These are phyloP conservation scores for Coelopa pilipes DNA, from an alignment of 2,888 invertebrate genomes.

Conservation along the genomic window DNA sequence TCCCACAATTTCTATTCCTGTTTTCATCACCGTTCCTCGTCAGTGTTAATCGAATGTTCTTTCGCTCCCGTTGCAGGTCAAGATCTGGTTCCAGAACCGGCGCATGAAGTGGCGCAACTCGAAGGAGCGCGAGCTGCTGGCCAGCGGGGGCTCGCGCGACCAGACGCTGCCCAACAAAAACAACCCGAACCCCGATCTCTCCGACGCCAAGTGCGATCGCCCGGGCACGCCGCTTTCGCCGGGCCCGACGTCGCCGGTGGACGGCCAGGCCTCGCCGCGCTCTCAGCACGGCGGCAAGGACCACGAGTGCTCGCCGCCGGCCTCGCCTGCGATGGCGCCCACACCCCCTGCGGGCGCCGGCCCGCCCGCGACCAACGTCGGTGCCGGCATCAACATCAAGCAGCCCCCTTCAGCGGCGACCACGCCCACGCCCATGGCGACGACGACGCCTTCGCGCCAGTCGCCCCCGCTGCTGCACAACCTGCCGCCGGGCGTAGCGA, in stretches of 20 bases:
- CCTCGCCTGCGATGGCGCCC: slow-evolving; percentile 33
- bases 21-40: too few relatives aligned
- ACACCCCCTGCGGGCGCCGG: slow-evolving; percentile 40
- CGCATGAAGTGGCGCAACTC: slow-evolving; percentile 99
- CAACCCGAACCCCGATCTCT: slow-evolving; percentile 94
- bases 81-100: slow-evolving; percentile 92
- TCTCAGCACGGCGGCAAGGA: slow-evolving; percentile 40
- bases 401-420: slow-evolving; percentile 39
- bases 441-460: slow-evolving; percentile 50
- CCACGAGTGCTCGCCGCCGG: slow-evolving; percentile 37
- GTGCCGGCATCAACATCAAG: background rate
- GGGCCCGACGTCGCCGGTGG: slow-evolving; percentile 54
- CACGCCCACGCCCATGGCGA: slow-evolving; percentile 54
- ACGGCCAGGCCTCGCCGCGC: slow-evolving; percentile 44
- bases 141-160: slow-evolving; percentile 92
- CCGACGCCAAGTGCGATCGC: slow-evolving; percentile 87
- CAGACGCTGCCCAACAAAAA: slow-evolving; percentile 96
- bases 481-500: slow-evolving; percentile 34
- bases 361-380: slow-evolving; percentile 40
- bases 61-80: slow-evolving; percentile 67
- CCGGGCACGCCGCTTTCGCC: slow-evolving; percentile 70
- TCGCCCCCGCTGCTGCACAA: slow-evolving; percentile 50
- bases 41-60: too few relatives aligned
- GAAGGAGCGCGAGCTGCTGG: slow-evolving; percentile 93
- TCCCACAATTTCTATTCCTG: too few relatives aligned